These are phyloP conservation scores for Tromatobia lineatoria DNA, from an alignment of 2,888 invertebrate genomes.

Conservation along the genomic window DNA sequence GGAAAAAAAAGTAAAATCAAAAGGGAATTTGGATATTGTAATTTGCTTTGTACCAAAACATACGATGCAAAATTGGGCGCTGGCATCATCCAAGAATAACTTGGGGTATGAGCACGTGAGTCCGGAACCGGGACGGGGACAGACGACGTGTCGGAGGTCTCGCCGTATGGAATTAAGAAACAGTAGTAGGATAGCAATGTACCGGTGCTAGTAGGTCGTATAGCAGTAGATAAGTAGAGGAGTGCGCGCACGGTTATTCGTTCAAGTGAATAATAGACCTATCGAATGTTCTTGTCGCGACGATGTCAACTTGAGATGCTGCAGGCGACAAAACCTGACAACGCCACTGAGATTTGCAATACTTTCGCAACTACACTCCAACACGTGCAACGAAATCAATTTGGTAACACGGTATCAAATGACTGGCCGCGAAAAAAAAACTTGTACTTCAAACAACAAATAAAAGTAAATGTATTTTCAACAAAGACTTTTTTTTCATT, in stretches of 20 bases:
- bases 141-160: conserved; percentile 22
- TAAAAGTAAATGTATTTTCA: too few species aligned
- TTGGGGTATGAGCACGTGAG: conserved; percentile 6
- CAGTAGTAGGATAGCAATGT: conserved; percentile 6
- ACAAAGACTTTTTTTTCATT: too few species aligned
- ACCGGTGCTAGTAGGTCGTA: not conserved
- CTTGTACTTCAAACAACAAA: too few species aligned
- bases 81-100: conserved; percentile 33
- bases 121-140: conserved; percentile 46
- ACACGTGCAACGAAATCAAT: not conserved
- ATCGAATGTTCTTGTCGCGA: conserved; percentile 55
- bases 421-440: too few species aligned
- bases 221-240: conserved; percentile 19
- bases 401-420: not conserved
- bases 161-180: conserved; percentile 40
- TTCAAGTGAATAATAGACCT: conserved; percentile 68
- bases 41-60: conserved; percentile 3
- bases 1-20: not conserved
- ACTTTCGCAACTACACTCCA: conserved; percentile 15
- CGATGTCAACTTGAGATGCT: conserved; percentile 17
- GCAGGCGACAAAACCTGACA: conserved; percentile 24
- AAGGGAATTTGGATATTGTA: not conserved
- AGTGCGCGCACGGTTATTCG: conserved; percentile 57
- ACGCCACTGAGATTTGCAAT: conserved; percentile 19
- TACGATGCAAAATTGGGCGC: conserved; percentile 20